These are phyloP conservation scores for Heliconius ethilla DNA, from an alignment of 2,888 invertebrate species.

Conservation along the genomic window DNA sequence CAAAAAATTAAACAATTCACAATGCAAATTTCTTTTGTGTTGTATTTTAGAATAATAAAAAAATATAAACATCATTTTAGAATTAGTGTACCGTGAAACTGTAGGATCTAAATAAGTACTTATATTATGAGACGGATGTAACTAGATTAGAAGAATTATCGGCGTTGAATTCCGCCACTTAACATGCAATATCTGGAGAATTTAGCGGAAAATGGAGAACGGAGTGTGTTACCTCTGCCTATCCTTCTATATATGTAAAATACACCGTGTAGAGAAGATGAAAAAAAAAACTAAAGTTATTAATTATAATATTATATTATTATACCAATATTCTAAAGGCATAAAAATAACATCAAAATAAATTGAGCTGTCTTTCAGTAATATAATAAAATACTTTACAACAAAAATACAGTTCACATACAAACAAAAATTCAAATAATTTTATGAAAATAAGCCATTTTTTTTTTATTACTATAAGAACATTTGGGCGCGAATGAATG, in stretches of 20 bases:
- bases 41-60: not conserved
- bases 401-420: not conserved
- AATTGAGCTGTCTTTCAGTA: too few relatives aligned
- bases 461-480: constrained; percentile 14
- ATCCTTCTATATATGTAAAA: too few relatives aligned
- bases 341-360: too few relatives aligned
- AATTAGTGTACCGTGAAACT: not conserved
- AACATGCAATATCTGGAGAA: not conserved
- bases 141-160: not conserved
- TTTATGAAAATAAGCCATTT: not conserved
- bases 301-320: too few relatives aligned
- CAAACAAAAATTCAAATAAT: not conserved
- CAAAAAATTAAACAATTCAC: not conserved
- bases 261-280: too few relatives aligned
- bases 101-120: not conserved
- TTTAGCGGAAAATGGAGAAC: not conserved
- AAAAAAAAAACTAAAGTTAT: too few relatives aligned
- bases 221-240: not conserved
- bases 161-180: not conserved
- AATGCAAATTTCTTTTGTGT: not conserved
- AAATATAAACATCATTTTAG: not conserved
- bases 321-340: too few relatives aligned
- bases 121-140: not conserved
- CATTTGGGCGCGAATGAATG: not conserved
- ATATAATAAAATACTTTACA: not conserved